phyloP scores from a whole-genome alignment of 2,797 vertebrate species.

The Vespertilio murinus region DNA sequence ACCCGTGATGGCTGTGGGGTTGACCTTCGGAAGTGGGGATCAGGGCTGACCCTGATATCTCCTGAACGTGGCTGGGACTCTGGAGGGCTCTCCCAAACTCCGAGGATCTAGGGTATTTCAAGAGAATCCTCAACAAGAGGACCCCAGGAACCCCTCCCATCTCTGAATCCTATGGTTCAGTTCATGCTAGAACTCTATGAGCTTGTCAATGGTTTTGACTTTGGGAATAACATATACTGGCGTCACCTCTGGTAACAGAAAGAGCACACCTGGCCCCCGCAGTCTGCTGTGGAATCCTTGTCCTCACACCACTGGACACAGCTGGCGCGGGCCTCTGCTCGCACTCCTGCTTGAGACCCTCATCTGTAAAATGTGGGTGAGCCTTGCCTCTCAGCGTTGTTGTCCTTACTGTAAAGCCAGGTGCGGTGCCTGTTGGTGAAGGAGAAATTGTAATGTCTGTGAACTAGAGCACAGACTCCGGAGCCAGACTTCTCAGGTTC shows the following conservation, averaged over 20 bases:
- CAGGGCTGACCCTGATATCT: neutral
- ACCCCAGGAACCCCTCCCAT: neutral
- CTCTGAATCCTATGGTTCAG: neutral
- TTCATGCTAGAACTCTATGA: neutral
- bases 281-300: fast-evolving
- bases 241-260: neutral
- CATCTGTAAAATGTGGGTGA: neutral
- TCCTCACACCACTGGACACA: fast-evolving
- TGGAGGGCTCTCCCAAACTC: neutral
- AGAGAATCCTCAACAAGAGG: neutral
- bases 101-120: neutral
- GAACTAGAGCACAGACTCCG: neutral
- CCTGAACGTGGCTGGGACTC: neutral
- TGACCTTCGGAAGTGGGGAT: neutral
- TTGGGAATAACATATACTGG: neutral
- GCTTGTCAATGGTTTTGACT: neutral
- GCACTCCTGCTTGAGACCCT: neutral
- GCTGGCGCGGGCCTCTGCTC: neutral
- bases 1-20: neutral
- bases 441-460: neutral
- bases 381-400: neutral
- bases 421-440: neutral
- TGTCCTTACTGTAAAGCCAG: neutral
- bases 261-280: neutral
- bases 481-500: neutral